Percentiles rank a stretch among this genome's conserved stretches.
Conservation (phyloP, 2,113 vertebrate species). For the Isurus oxyrinchus region DNA sequence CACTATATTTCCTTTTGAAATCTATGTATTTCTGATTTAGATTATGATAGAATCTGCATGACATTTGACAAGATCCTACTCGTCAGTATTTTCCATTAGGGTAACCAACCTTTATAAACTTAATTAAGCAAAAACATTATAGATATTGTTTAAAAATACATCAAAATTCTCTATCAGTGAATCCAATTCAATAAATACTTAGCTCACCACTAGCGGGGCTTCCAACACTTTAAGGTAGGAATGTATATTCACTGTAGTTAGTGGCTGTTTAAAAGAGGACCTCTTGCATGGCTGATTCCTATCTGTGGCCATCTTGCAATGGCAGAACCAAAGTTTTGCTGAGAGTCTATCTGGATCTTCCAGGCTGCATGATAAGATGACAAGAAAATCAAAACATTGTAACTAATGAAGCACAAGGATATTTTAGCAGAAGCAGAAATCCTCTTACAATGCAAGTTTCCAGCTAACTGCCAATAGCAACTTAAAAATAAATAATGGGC, state of each 20-base stretch:
- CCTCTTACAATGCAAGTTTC: not conserved
- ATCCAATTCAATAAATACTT: slow-evolving; percentile 37
- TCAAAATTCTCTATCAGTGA: not conserved
- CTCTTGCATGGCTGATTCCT: slow-evolving; percentile 62
- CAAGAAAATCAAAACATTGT: not conserved
- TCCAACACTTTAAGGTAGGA: slow-evolving; percentile 84
- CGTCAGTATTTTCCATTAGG: not conserved
- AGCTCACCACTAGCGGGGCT: slow-evolving; percentile 75
- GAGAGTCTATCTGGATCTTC: slow-evolving; percentile 47
- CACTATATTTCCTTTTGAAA: not conserved
- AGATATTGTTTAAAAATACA: slow-evolving; percentile 8
- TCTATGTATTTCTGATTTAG: not conserved
- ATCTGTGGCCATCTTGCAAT: slow-evolving; percentile 58
- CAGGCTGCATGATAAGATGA: slow-evolving; percentile 48
- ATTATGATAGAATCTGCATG: not conserved
- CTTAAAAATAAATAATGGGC: not conserved
- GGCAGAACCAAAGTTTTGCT: slow-evolving; percentile 73
- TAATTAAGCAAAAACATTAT: not conserved
- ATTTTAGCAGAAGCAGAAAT: not conserved
- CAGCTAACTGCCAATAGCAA: not conserved
- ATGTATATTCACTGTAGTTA: slow-evolving; percentile 76
- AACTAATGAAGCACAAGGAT: not conserved
- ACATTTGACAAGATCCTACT: not conserved
- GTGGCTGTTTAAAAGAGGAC: slow-evolving; percentile 63
- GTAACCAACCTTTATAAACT: not conserved